phyloP scores from a whole-genome alignment of 2,113 vertebrate species.

The Melanotaenia duboulayi region DNA sequence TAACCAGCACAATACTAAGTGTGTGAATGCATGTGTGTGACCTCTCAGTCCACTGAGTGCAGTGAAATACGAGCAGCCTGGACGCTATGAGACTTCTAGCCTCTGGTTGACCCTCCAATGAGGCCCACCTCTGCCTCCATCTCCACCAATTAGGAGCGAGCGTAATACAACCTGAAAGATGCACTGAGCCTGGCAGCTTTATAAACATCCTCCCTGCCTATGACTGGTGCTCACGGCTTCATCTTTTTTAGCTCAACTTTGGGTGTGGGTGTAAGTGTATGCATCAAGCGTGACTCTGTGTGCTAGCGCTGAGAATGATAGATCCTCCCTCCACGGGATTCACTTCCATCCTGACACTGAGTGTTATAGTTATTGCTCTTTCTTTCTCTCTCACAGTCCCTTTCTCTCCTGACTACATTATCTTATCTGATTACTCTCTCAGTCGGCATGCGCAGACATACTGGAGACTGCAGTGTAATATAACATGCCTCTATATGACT shows the following conservation, averaged over 20 bases:
- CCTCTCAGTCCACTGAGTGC: slow-evolving; percentile 53
- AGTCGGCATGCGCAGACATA: slow-evolving; percentile 69
- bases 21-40: slow-evolving; percentile 17
- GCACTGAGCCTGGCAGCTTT: slow-evolving; percentile 67
- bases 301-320: slow-evolving; percentile 55
- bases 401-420: slow-evolving; percentile 73
- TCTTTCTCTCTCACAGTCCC: slow-evolving; percentile 31
- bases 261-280: slow-evolving; percentile 39
- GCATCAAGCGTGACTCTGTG: slow-evolving; percentile 45
- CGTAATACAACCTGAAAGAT: slow-evolving; percentile 76
- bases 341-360: slow-evolving; percentile 62
- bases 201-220: slow-evolving; percentile 70
- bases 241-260: slow-evolving; percentile 40
- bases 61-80: slow-evolving; percentile 76
- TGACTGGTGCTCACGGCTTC: slow-evolving; percentile 38
- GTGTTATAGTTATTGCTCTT: slow-evolving; percentile 67
- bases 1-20: neutral
- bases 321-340: slow-evolving; percentile 60
- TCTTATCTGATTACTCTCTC: slow-evolving; percentile 80
- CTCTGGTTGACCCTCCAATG: slow-evolving; percentile 73
- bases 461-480: slow-evolving; percentile 81
- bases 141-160: slow-evolving; percentile 76
- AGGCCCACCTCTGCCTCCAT: slow-evolving; percentile 72
- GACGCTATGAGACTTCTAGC: slow-evolving; percentile 67
- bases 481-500: slow-evolving; percentile 79